Percentiles rank a stretch among this genome's conserved stretches.
Conservation (phyloP, 1,140 invertebrate genomes). For the Scaptomyza pallida region DNA sequence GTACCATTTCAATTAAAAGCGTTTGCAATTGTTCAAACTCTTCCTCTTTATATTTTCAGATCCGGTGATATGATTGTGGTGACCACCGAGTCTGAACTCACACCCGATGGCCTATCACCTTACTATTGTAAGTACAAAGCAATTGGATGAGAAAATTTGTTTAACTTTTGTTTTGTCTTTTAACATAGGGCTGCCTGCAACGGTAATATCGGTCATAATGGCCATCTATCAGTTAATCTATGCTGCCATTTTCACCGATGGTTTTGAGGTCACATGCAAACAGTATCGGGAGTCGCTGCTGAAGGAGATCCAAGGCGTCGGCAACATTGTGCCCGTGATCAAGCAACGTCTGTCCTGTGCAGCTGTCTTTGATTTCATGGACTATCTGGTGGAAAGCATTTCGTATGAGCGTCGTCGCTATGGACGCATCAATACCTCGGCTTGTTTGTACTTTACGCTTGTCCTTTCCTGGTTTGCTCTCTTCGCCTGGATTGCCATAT, state of each 20-base stretch:
- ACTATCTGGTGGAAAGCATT: slow-evolving; percentile 87
- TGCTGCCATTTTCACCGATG: slow-evolving; percentile 87
- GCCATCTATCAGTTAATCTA: slow-evolving; percentile 87
- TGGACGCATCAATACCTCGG: slow-evolving; percentile 87
- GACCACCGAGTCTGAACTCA: slow-evolving; percentile 84
- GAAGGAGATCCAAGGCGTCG: slow-evolving; percentile 85
- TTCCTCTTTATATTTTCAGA: slow-evolving; percentile 70
- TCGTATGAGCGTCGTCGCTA: slow-evolving; percentile 85
- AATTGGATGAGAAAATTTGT: no score
- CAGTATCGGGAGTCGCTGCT: slow-evolving; percentile 87
- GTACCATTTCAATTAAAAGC: slow-evolving; percentile 44
- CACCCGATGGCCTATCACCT: slow-evolving; percentile 84
- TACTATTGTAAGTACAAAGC: slow-evolving; percentile 85
- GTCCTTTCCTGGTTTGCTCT: slow-evolving; percentile 86
- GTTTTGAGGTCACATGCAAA: slow-evolving; percentile 88
- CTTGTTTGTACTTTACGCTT: slow-evolving; percentile 86
- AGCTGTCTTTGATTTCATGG: slow-evolving; percentile 90
- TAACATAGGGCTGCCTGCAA: slow-evolving; percentile 81
- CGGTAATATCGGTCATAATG: slow-evolving; percentile 86
- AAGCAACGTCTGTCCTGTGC: slow-evolving; percentile 87
- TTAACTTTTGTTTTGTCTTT: neutral
- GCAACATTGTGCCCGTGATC: slow-evolving; percentile 86
- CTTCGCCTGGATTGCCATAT: slow-evolving; percentile 85
- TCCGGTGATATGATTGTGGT: slow-evolving; percentile 87
- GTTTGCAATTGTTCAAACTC: slow-evolving; percentile 15